Percentiles rank a stretch among this genome's conserved stretches.
These are phyloP conservation scores for Sitta europaea DNA, from an alignment of 2,113 vertebrate species.

Conservation along the genomic window DNA sequence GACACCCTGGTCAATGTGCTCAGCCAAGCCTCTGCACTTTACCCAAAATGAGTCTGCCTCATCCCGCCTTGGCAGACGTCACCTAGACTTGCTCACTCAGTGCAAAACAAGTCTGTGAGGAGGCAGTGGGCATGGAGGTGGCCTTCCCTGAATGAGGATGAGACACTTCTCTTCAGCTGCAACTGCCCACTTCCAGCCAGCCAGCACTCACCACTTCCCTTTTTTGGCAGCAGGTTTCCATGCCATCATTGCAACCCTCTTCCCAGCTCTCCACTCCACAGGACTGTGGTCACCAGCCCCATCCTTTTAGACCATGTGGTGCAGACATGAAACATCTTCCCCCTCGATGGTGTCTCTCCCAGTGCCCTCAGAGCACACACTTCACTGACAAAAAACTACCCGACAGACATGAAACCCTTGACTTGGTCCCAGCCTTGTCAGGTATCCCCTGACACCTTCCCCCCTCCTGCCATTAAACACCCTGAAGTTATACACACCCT, in stretches of 20 bases:
- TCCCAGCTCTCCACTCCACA: neutral
- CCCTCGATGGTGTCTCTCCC: neutral
- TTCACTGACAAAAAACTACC: neutral
- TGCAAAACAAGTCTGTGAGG: neutral
- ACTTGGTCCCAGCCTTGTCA: fast-evolving
- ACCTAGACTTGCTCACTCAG: neutral
- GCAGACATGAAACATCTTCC: neutral
- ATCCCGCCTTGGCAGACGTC: neutral
- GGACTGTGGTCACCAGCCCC: neutral
- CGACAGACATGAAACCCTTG: neutral
- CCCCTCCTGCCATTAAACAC: fast-evolving
- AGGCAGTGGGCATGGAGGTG: neutral
- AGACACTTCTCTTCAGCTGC: neutral
- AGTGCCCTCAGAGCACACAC: neutral
- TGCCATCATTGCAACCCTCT: neutral
- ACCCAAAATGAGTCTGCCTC: neutral
- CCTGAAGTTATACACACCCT: neutral
- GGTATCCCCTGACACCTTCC: neutral
- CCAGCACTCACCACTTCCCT: neutral
- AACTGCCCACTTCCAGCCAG: neutral
- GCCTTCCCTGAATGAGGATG: neutral
- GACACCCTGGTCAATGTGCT: fast-evolving
- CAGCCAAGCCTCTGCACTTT: neutral
- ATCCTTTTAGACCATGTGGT: fast-evolving
- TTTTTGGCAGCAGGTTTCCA: neutral